Base-by-base conservation (phyloP, 2,888 invertebrate genomes). In the Quadroppia sp. region DNA sequence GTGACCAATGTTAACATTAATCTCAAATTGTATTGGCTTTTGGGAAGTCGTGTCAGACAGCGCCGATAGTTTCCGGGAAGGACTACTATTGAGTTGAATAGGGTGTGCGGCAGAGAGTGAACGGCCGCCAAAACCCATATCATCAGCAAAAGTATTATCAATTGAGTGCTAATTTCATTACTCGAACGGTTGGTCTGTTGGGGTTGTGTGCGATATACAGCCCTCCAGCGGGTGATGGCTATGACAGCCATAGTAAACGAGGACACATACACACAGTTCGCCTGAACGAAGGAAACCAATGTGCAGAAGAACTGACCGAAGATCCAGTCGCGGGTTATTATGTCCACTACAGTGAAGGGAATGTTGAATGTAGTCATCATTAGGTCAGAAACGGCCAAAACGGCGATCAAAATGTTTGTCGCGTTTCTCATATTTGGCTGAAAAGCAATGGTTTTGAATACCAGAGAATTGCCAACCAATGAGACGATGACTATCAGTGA, bases 401-500 rank as follows among this genome's bases (percentile, higher is more conserved):
- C 86, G 15, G 85, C 84, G 73, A 86, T 84, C 79, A 86, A 85
- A 23, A 85, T 83, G 78, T 86, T 86, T 0, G 86, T 86, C 67
- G 86, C 82, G 0, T 85, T 85, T 77, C 85, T 85, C 83, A 86
- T 84, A 71, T 83, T 80, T 77, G 36, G 40, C 45, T 84, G 81
- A 78, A 84, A 85, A 40, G 84, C 80, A 1, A 86, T 85, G 9
- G 86, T 84, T 76, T 83, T 84, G 23, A 85, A 82, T 2, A 85
- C 85, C 15, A 85, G 79, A 20, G 79, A 75, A 76, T 83, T 83
- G 7, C 83, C 83, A 56, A 79, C 79, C 1, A 82, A 76, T 9
- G 85, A 85, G 4, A 85, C 80, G 9, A 83, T 69, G 76, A 85
- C 84, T 45, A 86, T 82, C 42, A 83, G 76, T 64, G 82, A 79